These are phyloP conservation scores for Ornithoptera priamus DNA, from an alignment of 2,888 invertebrate genomes.

Conservation along the genomic window DNA sequence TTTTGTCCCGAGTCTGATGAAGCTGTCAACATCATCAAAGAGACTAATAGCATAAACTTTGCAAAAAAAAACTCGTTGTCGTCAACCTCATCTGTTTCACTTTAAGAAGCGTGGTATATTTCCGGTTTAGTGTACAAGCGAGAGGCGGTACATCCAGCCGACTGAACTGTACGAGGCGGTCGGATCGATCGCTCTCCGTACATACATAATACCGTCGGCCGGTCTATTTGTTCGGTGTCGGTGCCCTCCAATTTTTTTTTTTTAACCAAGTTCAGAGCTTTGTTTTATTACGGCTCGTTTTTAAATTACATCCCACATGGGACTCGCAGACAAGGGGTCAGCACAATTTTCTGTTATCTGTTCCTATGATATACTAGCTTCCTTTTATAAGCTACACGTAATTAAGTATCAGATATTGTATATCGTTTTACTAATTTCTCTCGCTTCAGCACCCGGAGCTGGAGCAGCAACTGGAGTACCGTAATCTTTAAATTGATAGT, in stretches of 20 bases:
- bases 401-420: no score
- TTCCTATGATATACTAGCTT: neutral
- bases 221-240: constrained; percentile 8
- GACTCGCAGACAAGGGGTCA: neutral
- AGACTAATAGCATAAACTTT: no score
- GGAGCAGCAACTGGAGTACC: neutral
- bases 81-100: neutral
- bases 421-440: no score
- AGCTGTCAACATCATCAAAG: no score
- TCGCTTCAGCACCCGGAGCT: no score
- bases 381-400: no score
- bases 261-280: neutral
- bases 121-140: neutral
- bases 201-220: neutral
- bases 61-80: no score
- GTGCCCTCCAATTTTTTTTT: neutral
- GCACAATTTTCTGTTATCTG: neutral
- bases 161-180: neutral
- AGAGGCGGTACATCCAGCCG: neutral
- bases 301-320: neutral
- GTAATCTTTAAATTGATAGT: neutral
- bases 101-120: neutral
- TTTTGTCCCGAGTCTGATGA: no score
- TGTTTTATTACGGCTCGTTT: neutral
- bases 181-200: constrained; percentile 10